Conservation (phyloP, 2,113 vertebrate species). For the Ellobius talpinus region DNA sequence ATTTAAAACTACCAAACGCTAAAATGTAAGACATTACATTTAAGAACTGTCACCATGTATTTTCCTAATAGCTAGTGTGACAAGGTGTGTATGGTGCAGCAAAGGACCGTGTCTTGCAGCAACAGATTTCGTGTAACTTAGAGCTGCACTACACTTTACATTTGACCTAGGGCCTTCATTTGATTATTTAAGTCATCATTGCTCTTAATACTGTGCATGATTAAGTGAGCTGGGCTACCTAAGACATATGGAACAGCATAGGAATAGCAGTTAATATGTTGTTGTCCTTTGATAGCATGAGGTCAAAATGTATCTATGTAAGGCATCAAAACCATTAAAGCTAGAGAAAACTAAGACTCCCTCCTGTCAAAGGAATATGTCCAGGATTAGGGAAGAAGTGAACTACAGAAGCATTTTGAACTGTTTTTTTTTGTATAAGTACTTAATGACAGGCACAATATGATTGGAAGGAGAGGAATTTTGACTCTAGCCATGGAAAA, state of each 20-base stretch:
- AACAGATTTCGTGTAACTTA: neutral
- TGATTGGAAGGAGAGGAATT: neutral
- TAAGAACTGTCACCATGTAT: neutral
- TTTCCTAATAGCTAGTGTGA: neutral
- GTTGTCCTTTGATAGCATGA: neutral
- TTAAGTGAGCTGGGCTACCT: neutral
- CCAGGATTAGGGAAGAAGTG: neutral
- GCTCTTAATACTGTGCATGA: neutral
- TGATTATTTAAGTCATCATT: neutral
- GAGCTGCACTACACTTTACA: neutral
- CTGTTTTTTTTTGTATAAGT: neutral
- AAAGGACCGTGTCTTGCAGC: neutral
- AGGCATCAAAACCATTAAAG: neutral
- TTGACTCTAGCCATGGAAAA: neutral
- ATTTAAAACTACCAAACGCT: slow-evolving; percentile 21
- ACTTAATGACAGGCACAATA: neutral
- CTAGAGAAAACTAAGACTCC: neutral
- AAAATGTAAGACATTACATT: neutral
- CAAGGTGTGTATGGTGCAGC: neutral
- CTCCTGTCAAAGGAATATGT: neutral
- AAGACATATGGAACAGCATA: neutral
- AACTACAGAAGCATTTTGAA: slow-evolving; percentile 18
- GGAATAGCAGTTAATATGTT: neutral
- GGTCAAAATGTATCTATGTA: neutral
- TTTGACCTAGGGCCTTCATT: neutral